Evolutionary conservation across 2,888 invertebrate species (phyloP), one percentile per base, ranked within the genome.

Genomic region (Amblyjoppa fuscipennis): DNA sequence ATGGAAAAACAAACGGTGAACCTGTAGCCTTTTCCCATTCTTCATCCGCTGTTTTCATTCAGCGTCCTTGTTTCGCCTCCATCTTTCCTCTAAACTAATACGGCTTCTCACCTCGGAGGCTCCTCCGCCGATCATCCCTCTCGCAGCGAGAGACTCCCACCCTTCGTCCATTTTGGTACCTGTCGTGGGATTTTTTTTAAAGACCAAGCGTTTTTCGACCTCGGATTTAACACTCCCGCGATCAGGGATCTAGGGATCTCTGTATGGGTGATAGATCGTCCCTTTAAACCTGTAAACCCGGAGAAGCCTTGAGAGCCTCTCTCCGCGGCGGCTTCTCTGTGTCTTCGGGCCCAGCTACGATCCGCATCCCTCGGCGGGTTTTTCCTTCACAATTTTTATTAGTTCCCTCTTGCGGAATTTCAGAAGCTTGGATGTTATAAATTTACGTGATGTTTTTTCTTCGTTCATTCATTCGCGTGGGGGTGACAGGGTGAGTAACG

Each of bases 261-360:
- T 16, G 66, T 74, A 69, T 76, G 84, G 68, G 82, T 87, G 88
- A 88, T 87, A 86, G 87, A 88, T 88, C 86, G 84, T 82, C 87
- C 82, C 86, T 87, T 87, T 87, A 88, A 86, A 86, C 80, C 78
- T 68, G 70, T 70, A 71, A 64, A 16, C 28, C 31, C 31, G 64
- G 31, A 13, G 53, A 70, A 25, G 28, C 13, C 25, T 25, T 20
- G 34, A 53, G 76, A 53, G 53, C 11, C 20, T 20, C 28, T 74
- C 45, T 53, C 53, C 13, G 53, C 25, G 68, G 66, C 68, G 68
- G 77, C 53, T 41, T 68, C 56, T 41, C 25, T 64, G 31, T 34
- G 28, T 6, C 53, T 53, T 34, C 28, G 25, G 77, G 41, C 6
- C 25, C 53, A 34, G n/a, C 68, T 38, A 7, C 5, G 28, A n/a